Evolutionary conservation across 2,888 invertebrate species (phyloP), one percentile per base, ranked within the genome.

Genomic region (Xiphydria camelus): DNA sequence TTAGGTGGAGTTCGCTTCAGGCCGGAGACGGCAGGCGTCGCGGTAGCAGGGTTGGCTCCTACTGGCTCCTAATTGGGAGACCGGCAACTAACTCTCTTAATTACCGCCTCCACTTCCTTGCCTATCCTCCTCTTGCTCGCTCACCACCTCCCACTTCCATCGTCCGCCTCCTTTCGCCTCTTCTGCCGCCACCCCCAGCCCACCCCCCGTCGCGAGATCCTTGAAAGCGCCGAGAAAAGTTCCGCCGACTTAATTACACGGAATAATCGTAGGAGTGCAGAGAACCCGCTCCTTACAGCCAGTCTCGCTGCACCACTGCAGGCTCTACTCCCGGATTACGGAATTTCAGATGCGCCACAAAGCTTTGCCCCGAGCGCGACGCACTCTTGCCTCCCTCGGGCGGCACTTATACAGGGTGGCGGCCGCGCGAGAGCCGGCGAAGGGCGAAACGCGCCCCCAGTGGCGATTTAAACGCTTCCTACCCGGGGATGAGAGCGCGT

Each of bases 231-330:
- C 57, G 70, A 72, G 66, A 78, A 79, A 79, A 78, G 77, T 79
- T 78, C 76, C 76, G 72, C 68, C 74, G 77, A 78, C 78, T 79
- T 80, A 80, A 80, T 80, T 80, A 80, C 79, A 79, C 78, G 85
- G 68, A 85, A 85, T 79, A 77, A 80, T 72, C 81, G 81, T 53
- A 55, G 57, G 57, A 63, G 62, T 53, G 59, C 56, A 57, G 55
- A 53, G n/a, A n/a, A n/a, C n/a, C n/a, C n/a, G n/a, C n/a, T n/a
- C n/a, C n/a, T n/a, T n/a, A n/a, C n/a, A n/a, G 44, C 60, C 57
- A 22, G 18, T 36, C 23, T 29, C 20, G 35, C 34, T 26, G 20
- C 18, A 9, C 12, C 34, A 17, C 20, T 12, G 9, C 32, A 17
- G 14, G 10, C 22, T 36, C 51, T 48, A 50, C 57, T 26, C 25